Conservation (phyloP, 2,888 invertebrate species). For the Pyrocoelia pectoralis region DNA sequence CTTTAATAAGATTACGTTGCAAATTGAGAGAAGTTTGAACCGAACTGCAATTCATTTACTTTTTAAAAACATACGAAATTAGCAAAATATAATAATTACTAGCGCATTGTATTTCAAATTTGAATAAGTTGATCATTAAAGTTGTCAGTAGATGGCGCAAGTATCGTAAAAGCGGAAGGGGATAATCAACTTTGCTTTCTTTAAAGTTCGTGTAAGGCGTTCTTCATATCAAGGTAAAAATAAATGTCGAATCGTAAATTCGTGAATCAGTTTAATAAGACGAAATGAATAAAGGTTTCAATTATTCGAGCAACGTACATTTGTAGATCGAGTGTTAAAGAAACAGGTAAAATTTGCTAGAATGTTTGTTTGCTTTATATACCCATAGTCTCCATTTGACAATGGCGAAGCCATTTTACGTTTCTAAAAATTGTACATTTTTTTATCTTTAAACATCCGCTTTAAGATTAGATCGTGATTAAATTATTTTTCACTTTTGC, state of each 20-base stretch:
- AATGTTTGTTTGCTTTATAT: slow-evolving; percentile 19
- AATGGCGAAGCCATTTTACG: slow-evolving; percentile 40
- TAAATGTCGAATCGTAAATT: slow-evolving; percentile 32
- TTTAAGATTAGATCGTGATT: slow-evolving; percentile 8
- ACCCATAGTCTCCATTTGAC: slow-evolving; percentile 37
- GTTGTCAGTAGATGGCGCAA: slow-evolving; percentile 11
- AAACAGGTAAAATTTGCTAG: slow-evolving; percentile 31
- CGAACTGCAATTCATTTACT: too few relatives aligned
- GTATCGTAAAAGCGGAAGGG: slow-evolving; percentile 15
- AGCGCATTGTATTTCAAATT: too few relatives aligned
- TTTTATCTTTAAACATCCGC: slow-evolving; percentile 32
- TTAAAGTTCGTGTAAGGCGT: slow-evolving; percentile 39
- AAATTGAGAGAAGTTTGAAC: too few relatives aligned
- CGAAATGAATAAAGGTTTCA: slow-evolving; percentile 37
- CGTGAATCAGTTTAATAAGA: slow-evolving; percentile 24
- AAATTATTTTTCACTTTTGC: background rate
- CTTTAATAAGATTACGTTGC: too few relatives aligned
- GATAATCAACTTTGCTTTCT: slow-evolving; percentile 40
- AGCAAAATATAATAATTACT: too few relatives aligned
- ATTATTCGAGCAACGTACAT: slow-evolving; percentile 33
- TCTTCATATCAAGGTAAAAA: slow-evolving; percentile 39
- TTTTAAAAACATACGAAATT: too few relatives aligned
- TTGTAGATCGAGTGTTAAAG: slow-evolving; percentile 35
- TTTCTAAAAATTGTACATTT: slow-evolving; percentile 7
- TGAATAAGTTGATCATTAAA: too few relatives aligned